Conservation (phyloP, 1,140 invertebrate species). For the Caenorhabditis brenneri region DNA sequence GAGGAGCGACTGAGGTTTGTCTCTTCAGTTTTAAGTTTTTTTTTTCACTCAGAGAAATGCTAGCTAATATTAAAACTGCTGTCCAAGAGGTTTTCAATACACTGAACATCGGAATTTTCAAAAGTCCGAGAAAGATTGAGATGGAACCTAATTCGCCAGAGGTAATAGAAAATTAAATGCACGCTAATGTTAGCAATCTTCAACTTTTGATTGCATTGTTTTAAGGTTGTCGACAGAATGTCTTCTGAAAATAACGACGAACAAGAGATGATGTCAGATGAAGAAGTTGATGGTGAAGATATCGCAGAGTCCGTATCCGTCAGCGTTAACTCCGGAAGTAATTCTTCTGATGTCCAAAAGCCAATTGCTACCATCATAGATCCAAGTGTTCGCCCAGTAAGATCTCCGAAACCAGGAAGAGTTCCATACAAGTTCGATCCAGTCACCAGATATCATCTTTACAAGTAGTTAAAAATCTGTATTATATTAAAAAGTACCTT, state of each 20-base stretch:
- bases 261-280: background rate
- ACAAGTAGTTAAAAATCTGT: background rate
- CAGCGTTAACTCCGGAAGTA: background rate
- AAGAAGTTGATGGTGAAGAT: background rate
- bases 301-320: background rate
- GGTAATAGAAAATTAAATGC: too few relatives aligned
- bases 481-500: background rate
- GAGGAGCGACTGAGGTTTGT: background rate
- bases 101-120: constrained; percentile 11
- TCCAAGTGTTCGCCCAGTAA: background rate
- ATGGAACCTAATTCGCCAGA: too few relatives aligned
- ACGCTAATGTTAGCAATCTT: background rate
- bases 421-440: constrained; percentile 13
- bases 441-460: constrained; percentile 21
- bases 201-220: background rate
- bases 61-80: background rate
- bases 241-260: background rate
- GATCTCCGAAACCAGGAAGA: constrained; percentile 13
- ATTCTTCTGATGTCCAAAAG: background rate
- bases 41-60: background rate
- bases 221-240: background rate
- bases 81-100: background rate
- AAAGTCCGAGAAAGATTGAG: background rate
- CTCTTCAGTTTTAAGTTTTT: background rate
- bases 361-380: background rate